These are phyloP conservation scores for Abrostola tripartita DNA, from an alignment of 2,888 invertebrate species.

Conservation along the genomic window DNA sequence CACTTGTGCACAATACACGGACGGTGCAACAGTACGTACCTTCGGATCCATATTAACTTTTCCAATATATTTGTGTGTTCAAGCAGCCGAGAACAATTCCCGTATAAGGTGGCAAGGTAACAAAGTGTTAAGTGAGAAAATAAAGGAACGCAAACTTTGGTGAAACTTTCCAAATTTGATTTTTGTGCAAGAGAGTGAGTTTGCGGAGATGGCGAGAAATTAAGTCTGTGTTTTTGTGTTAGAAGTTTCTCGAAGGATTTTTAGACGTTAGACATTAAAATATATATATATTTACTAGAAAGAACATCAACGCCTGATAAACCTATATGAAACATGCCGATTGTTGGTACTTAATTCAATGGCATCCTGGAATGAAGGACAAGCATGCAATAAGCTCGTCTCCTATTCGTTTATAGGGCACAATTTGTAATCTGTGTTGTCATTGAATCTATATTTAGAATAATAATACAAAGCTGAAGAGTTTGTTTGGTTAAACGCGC, in stretches of 20 bases:
- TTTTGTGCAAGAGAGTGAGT: constrained; percentile 43
- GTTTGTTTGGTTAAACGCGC: too few species aligned
- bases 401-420: too few species aligned
- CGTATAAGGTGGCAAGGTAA: constrained; percentile 52
- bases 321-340: too few species aligned
- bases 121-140: constrained; percentile 54
- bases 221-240: constrained; percentile 23
- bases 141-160: constrained; percentile 43
- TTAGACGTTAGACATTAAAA: not conserved
- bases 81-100: constrained; percentile 50
- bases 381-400: too few species aligned
- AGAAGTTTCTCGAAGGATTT: constrained; percentile 10
- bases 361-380: too few species aligned
- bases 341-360: too few species aligned
- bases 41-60: constrained; percentile 62
- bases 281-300: too few species aligned
- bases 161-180: constrained; percentile 53
- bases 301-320: too few species aligned
- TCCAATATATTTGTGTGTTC: constrained; percentile 69
- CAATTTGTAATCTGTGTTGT: too few species aligned
- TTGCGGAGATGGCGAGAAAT: constrained; percentile 27
- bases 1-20: constrained; percentile 57
- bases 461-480: too few species aligned
- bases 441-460: too few species aligned
- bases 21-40: constrained; percentile 56